phyloP scores from a whole-genome alignment of 2,113 vertebrate species.

The Mormyrus lacerda region DNA sequence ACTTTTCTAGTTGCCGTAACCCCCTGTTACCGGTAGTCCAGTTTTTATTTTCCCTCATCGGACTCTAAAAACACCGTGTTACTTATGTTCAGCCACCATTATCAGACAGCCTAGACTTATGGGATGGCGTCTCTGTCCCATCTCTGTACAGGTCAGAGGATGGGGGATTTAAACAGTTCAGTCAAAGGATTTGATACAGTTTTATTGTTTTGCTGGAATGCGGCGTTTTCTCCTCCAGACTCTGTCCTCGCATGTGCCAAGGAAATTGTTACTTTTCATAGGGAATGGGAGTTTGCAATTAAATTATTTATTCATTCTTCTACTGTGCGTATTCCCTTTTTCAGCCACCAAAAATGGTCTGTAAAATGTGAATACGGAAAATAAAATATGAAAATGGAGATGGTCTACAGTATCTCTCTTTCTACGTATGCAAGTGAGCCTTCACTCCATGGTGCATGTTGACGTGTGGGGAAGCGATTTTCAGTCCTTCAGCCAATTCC shows the following conservation, averaged over 20 bases:
- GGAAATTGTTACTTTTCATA: not conserved
- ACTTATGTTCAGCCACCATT: not conserved
- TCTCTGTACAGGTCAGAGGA: not conserved
- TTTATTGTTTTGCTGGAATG: not conserved
- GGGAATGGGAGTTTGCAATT: not conserved
- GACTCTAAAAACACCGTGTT: not conserved
- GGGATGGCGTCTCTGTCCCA: not conserved
- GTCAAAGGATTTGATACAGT: not conserved
- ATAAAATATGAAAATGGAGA: not conserved
- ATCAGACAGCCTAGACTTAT: not conserved
- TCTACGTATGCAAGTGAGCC: not conserved
- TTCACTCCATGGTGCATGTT: not conserved
- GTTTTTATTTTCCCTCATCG: not conserved
- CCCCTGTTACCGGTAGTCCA: not conserved
- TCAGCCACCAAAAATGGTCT: not conserved
- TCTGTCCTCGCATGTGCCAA: conserved; percentile 6
- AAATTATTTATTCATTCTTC: not conserved
- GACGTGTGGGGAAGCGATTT: not conserved
- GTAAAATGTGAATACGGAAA: not conserved
- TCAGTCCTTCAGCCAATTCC: not conserved
- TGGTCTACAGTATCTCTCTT: not conserved
- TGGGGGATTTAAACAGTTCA: not conserved
- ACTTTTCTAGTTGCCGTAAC: not conserved
- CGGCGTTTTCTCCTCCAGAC: not conserved
- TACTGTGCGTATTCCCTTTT: not conserved